Evolutionary conservation across 2,797 vertebrate species (phyloP), one percentile per base, ranked within the genome.

Genomic region (Hydrolagus colliei): DNA sequence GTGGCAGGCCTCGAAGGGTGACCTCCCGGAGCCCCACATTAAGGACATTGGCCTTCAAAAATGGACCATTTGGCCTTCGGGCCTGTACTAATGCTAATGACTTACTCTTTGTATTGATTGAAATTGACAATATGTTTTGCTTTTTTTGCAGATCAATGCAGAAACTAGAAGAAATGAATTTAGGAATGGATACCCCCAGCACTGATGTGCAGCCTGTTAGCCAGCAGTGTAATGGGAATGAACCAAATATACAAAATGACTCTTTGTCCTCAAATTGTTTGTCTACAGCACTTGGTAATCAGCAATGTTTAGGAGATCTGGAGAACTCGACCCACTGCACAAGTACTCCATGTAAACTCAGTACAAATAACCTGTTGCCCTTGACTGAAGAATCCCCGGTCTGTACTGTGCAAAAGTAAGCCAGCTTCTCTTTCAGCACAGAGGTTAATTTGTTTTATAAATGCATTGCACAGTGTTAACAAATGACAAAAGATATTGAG

Each of bases 101-200:
- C 3, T 52, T 52, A 1, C 41, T 52, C 12, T 79, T 11, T 78
- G 3, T 63, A 79, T 79, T 79, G 61, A 22, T 4, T 79, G n/a
- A 63, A 22, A 12, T 63, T 16, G 61, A 68, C 41, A n/a, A 6
- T 27, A 27, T 79, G 65, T 65, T 65, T 14, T 63, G 9, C 27
- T 73, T 87, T 77, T 86, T 87, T 86, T 87, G 1, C 86, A 99
- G 98, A 87, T 99, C 98, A 85, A 98, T 99, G 90, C 97, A 97
- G 91, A 98, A 97, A 89, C 90, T 99, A 86, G 98, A 97, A 89
- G 97, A 99, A 89, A 94, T 99, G 92, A 99, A 98, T 75, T 93
- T 98, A 87, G 95, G 96, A 71, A 96, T 98, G 88, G 97, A 98
- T 86, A 95, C 89, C 89, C 93, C 93, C 87, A 95, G 94, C 87